Percentiles rank a stretch among this genome's conserved stretches.
phyloP scores from a whole-genome alignment of 2,797 vertebrate genomes.

The Podarcis siculus region DNA sequence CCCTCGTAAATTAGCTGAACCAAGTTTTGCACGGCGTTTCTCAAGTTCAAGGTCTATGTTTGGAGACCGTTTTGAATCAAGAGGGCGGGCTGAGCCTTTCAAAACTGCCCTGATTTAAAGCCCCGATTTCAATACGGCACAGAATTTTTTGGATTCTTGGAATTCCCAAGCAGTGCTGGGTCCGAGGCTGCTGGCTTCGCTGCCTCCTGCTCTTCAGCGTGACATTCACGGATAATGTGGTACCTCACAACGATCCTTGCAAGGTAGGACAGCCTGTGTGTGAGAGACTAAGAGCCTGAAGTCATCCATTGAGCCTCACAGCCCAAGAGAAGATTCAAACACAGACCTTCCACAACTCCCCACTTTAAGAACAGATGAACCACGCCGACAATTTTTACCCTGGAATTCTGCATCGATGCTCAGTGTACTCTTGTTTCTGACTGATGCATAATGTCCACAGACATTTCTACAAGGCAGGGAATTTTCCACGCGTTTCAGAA shows the following conservation, averaged over 20 bases:
- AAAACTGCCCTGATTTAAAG: no score
- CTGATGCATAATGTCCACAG: not conserved
- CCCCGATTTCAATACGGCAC: no score
- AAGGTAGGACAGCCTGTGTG: not conserved
- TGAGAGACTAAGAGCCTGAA: not conserved
- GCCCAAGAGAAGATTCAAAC: not conserved
- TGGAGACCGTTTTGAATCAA: no score
- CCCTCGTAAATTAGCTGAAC: no score
- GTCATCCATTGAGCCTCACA: not conserved
- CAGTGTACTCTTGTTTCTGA: not conserved
- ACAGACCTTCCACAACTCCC: not conserved
- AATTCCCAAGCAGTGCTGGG: no score
- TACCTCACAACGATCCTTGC: not conserved
- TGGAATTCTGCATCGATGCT: accelerated
- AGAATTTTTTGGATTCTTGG: no score
- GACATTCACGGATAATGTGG: not conserved
- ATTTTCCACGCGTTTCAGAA: not conserved
- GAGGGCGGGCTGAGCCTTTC: no score
- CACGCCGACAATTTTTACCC: no score
- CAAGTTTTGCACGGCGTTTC: no score
- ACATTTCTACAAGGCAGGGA: not conserved
- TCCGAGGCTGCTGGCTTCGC: no score
- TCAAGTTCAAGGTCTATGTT: no score
- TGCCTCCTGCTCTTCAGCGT: not conserved
- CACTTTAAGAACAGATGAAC: not conserved